These are phyloP conservation scores for Anguilla pacifica DNA, from an alignment of 2,797 vertebrate genomes.

Conservation along the genomic window DNA sequence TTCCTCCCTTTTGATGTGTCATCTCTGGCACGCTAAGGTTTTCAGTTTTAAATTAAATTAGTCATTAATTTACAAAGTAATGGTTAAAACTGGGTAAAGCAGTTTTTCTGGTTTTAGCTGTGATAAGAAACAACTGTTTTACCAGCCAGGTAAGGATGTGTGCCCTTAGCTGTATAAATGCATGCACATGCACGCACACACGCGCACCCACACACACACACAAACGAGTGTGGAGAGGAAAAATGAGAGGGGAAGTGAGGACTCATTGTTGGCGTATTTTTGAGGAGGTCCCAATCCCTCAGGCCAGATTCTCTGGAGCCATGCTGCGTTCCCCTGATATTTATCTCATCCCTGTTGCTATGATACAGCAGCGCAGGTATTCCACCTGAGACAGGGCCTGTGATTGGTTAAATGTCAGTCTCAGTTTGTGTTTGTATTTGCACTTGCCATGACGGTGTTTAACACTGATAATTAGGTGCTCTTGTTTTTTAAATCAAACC, in stretches of 20 bases:
- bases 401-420: constrained; percentile 17
- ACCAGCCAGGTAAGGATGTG: no score
- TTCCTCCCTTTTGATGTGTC: background rate
- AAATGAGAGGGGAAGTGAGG: background rate
- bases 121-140: constrained; percentile 33
- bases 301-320: constrained; percentile 30
- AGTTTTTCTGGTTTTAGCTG: constrained; percentile 54
- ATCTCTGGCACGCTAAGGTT: constrained; percentile 38
- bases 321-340: constrained; percentile 42
- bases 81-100: constrained; percentile 51
- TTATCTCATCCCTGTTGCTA: constrained; percentile 57
- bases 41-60: constrained; percentile 52
- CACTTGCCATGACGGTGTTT: no score
- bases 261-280: constrained; percentile 35
- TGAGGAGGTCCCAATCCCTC: constrained; percentile 40
- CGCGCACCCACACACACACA: no score
- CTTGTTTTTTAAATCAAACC: no score
- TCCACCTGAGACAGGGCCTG: constrained; percentile 37
- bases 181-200: no score
- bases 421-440: no score
- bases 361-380: constrained; percentile 40
- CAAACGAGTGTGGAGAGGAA: background rate
- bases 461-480: no score
- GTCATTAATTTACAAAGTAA: constrained; percentile 53
- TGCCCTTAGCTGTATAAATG: no score